phyloP scores from a whole-genome alignment of 2,113 vertebrate species.

The Panthera leo region DNA sequence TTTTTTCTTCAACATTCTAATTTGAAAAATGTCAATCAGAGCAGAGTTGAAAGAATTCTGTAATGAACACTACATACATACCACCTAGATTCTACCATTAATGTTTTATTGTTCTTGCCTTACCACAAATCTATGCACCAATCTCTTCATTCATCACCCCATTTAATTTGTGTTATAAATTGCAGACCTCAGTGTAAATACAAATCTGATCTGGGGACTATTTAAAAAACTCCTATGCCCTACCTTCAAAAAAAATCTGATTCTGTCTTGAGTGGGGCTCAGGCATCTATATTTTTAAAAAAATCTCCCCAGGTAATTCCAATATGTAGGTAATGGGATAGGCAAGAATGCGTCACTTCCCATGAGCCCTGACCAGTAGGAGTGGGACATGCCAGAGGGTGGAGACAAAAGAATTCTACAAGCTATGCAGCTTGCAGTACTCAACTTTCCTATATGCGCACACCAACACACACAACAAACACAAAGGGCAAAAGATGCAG shows the following conservation, averaged over 20 bases:
- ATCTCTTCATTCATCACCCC: not conserved
- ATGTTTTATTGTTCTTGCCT: not conserved
- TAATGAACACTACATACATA: not conserved
- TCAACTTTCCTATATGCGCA: rapidly evolving
- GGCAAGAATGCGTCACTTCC: not conserved
- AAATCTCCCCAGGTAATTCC: not conserved
- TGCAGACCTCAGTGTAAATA: not conserved
- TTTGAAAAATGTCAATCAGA: not conserved
- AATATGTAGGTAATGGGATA: not conserved
- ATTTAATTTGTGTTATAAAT: not conserved
- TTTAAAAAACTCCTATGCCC: not conserved
- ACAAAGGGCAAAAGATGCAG: not conserved
- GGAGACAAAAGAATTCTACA: not conserved
- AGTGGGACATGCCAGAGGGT: not conserved
- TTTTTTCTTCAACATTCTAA: not conserved
- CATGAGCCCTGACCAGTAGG: not conserved
- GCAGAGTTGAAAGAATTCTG: not conserved
- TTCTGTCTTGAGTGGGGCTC: not conserved
- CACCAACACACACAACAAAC: not conserved
- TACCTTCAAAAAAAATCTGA: not conserved
- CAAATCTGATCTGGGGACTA: not conserved
- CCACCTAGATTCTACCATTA: not conserved
- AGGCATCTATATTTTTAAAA: not conserved
- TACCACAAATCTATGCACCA: not conserved
- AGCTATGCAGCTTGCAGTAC: not conserved